These are phyloP conservation scores for Archips crataeganus DNA, from an alignment of 2,888 invertebrate genomes.

Conservation along the genomic window DNA sequence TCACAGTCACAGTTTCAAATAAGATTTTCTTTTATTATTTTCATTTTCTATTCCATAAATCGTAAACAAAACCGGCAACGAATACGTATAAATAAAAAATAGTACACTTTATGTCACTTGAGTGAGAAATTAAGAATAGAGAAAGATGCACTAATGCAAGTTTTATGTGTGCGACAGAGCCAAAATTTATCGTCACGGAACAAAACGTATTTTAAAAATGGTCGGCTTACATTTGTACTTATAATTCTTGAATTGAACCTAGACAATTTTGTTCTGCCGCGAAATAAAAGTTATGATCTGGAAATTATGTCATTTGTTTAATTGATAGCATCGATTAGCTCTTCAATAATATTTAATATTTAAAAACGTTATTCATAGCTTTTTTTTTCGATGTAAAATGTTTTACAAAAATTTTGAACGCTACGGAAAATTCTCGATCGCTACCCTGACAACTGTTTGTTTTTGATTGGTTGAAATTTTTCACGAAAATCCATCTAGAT, in stretches of 20 bases:
- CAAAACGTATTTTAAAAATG: background rate
- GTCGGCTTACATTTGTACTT: conserved; percentile 9
- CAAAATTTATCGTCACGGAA: background rate
- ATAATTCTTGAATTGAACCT: background rate
- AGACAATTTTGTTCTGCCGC: background rate
- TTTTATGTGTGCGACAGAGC: background rate
- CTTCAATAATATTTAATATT: background rate
- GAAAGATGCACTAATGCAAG: background rate
- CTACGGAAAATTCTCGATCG: conserved; percentile 56
- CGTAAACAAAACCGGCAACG: conserved; percentile 41
- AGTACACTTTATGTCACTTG: conserved; percentile 11
- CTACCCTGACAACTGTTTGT: conserved; percentile 79
- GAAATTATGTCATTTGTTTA: too few species aligned
- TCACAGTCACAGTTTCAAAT: conserved; percentile 6
- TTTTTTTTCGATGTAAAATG: background rate
- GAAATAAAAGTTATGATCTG: background rate
- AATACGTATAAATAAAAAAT: background rate
- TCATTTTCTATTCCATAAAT: conserved; percentile 4
- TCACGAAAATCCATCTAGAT: conserved; percentile 46
- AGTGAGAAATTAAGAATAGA: background rate
- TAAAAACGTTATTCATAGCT: background rate
- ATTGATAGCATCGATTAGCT: background rate
- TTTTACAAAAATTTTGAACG: conserved; percentile 53
- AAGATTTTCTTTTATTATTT: conserved; percentile 18
- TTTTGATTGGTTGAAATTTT: conserved; percentile 76